A percentile compares a stretch with the other conserved stretches of the same genome.
Evolutionary conservation across 2,888 invertebrate genomes (phyloP).

Genomic region (Alloplasta piceator): DNA sequence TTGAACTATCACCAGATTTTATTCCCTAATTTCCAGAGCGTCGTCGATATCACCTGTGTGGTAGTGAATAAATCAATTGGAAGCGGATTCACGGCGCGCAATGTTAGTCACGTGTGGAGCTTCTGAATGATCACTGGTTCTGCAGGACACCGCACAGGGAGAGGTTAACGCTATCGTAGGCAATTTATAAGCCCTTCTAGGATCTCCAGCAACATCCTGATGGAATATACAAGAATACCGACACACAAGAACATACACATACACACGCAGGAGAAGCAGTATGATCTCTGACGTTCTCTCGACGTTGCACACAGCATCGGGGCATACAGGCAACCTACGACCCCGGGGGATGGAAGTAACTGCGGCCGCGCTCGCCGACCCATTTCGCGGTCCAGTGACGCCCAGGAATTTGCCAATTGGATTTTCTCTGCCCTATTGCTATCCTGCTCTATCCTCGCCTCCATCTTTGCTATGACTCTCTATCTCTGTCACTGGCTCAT

Average conservation of each 20-base stretch:
- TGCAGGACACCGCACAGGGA: slow-evolving; percentile 51
- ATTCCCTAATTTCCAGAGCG: background rate
- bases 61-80: slow-evolving; percentile 77
- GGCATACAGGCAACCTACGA: slow-evolving; percentile 69
- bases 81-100: slow-evolving; percentile 70
- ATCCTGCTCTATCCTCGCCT: slow-evolving; percentile 73
- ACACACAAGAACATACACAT: slow-evolving; percentile 25
- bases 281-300: slow-evolving; percentile 44
- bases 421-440: slow-evolving; percentile 78
- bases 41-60: background rate
- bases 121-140: slow-evolving; percentile 32
- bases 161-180: slow-evolving; percentile 77
- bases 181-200: slow-evolving; percentile 80
- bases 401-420: slow-evolving; percentile 82
- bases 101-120: slow-evolving; percentile 72
- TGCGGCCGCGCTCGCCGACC: slow-evolving; percentile 79
- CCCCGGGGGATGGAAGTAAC: slow-evolving; percentile 75
- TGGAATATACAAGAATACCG: slow-evolving; percentile 62
- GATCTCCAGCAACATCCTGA: slow-evolving; percentile 69
- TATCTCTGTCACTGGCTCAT: slow-evolving; percentile 36
- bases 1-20: background rate
- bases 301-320: slow-evolving; percentile 66
- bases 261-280: slow-evolving; percentile 35
- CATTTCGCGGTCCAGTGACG: slow-evolving; percentile 83
- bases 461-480: slow-evolving; percentile 15